Conservation (phyloP, 2,113 vertebrate species). For the Oxyura jamaicensis region DNA sequence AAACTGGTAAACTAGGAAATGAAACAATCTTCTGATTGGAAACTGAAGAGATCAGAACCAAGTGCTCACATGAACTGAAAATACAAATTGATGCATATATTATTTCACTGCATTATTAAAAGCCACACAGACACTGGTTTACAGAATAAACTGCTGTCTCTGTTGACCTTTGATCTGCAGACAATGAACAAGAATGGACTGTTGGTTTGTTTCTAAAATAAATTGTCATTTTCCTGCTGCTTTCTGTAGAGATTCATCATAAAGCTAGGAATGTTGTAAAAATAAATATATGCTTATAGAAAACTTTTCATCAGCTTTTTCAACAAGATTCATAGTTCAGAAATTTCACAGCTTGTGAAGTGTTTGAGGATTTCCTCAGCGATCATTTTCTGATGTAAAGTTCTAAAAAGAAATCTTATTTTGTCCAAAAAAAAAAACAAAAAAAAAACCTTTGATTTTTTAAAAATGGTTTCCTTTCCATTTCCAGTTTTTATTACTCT, state of each 20-base stretch:
- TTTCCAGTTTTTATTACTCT: neutral
- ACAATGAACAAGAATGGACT: neutral
- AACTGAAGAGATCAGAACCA: neutral
- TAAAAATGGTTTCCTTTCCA: neutral
- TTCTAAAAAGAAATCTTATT: neutral
- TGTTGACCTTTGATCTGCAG: neutral
- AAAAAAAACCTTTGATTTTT: accelerated
- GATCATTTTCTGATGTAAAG: neutral
- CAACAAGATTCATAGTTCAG: neutral
- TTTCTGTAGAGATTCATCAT: neutral
- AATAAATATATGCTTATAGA: neutral
- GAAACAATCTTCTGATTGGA: neutral
- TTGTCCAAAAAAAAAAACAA: neutral
- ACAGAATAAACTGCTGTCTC: neutral
- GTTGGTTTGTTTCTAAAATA: neutral
- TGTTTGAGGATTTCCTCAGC: neutral
- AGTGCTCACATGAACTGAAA: neutral
- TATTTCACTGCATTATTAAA: neutral
- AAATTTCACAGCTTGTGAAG: neutral
- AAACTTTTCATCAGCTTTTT: neutral
- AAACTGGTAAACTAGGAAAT: neutral
- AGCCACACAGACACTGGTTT: neutral
- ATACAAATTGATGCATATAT: neutral
- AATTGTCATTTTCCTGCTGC: neutral
- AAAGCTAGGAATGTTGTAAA: neutral